These are phyloP conservation scores for Brachylomia viminalis DNA, from an alignment of 2,888 invertebrate genomes.

Conservation along the genomic window DNA sequence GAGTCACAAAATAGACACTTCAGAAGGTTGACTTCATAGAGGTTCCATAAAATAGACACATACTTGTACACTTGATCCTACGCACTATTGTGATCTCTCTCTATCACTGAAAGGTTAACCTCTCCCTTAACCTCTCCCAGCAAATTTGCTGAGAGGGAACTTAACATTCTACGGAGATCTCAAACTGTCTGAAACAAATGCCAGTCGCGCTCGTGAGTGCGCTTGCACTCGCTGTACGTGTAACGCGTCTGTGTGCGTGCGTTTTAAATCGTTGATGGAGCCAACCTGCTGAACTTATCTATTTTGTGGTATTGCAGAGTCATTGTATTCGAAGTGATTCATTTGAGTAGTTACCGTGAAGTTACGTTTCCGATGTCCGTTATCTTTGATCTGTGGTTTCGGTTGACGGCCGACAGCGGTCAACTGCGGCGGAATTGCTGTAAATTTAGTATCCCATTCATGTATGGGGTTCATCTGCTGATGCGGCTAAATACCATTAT, in stretches of 20 bases:
- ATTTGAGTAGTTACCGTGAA: conserved; percentile 33
- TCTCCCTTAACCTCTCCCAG: too few relatives aligned
- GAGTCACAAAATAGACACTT: neutral
- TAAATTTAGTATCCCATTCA: conserved; percentile 13
- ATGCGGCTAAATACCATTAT: neutral
- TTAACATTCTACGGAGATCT: neutral
- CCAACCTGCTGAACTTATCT: neutral
- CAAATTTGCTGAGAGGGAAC: neutral
- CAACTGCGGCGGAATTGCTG: conserved; percentile 11
- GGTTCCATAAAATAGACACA: neutral
- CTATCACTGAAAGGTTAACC: neutral
- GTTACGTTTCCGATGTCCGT: conserved; percentile 48
- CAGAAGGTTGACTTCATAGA: neutral
- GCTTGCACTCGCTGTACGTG: neutral
- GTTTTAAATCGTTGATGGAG: neutral
- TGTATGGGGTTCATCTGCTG: neutral
- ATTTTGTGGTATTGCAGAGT: neutral
- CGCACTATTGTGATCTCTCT: neutral
- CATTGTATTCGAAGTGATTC: conserved; percentile 28
- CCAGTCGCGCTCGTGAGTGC: neutral
- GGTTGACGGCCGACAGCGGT: conserved; percentile 50
- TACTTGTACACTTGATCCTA: neutral
- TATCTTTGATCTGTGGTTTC: conserved; percentile 43
- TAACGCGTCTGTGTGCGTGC: neutral
- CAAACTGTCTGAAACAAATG: neutral